A percentile compares a stretch with the other conserved stretches of the same genome.
These are phyloP conservation scores for Lasiurus borealis DNA, from an alignment of 2,113 vertebrate species.

Conservation along the genomic window DNA sequence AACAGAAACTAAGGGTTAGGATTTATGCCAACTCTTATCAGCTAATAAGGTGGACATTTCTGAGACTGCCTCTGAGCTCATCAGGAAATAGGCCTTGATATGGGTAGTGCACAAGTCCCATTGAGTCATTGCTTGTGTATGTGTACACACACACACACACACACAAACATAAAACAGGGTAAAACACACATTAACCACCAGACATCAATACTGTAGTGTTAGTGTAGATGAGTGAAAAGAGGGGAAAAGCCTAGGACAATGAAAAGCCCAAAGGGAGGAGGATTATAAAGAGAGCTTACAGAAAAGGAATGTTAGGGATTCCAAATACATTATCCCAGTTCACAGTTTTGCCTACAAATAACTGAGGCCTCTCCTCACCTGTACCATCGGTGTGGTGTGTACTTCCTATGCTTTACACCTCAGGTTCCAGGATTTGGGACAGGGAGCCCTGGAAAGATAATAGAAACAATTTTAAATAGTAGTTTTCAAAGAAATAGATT, in stretches of 20 bases:
- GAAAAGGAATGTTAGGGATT: not conserved
- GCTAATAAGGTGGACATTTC: not conserved
- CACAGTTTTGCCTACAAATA: not conserved
- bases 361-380: not conserved
- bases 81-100: not conserved
- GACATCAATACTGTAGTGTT: not conserved
- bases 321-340: not conserved
- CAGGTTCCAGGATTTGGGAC: not conserved
- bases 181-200: not conserved
- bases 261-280: not conserved
- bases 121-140: not conserved
- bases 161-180: not conserved
- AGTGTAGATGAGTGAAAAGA: not conserved
- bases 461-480: constrained; percentile 20
- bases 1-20: not conserved
- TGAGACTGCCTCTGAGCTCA: not conserved
- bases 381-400: not conserved
- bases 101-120: not conserved
- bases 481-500: constrained; percentile 13
- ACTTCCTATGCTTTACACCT: not conserved
- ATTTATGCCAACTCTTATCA: not conserved
- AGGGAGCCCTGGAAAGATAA: constrained; percentile 23
- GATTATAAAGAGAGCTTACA: not conserved
- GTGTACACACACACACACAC: no score
- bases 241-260: not conserved